A percentile compares a stretch with the other conserved stretches of the same genome.
These are phyloP conservation scores for Luperina nickerlii DNA, from an alignment of 2,888 invertebrate species.

Conservation along the genomic window DNA sequence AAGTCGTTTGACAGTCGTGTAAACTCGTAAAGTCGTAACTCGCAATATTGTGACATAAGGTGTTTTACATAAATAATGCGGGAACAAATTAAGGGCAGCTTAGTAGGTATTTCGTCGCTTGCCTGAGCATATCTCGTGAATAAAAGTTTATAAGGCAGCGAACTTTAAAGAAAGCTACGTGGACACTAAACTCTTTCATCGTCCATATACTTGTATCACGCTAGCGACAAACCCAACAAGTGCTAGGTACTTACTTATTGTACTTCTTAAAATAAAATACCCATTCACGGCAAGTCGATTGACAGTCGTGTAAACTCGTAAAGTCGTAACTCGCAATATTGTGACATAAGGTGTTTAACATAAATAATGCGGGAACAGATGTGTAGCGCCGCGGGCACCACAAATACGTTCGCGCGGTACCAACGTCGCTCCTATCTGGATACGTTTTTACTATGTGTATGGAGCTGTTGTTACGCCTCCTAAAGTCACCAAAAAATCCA, in stretches of 20 bases:
- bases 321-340: constrained; percentile 88
- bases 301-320: constrained; percentile 82
- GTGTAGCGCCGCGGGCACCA: constrained; percentile 87
- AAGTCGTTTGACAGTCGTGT: constrained; percentile 78
- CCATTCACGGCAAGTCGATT: constrained; percentile 75
- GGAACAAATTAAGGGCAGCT: constrained; percentile 73
- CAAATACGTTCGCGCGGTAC: constrained; percentile 86
- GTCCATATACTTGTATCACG: background rate
- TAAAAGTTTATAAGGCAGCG: background rate
- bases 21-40: constrained; percentile 86
- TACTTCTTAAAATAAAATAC: constrained; percentile 82
- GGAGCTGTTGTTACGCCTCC: constrained; percentile 73
- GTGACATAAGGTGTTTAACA: constrained; percentile 91
- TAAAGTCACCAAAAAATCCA: background rate
- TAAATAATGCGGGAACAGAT: constrained; percentile 89
- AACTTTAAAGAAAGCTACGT: background rate
- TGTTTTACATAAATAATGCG: constrained; percentile 90
- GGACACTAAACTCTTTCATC: background rate
- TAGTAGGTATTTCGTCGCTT: background rate
- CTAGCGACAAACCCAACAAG: background rate
- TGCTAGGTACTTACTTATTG: constrained; percentile 39
- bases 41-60: constrained; percentile 90
- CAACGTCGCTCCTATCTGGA: constrained; percentile 75
- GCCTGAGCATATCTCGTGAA: background rate
- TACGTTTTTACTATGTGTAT: constrained; percentile 72